Evolutionary conservation across 2,113 vertebrate species (phyloP).

Genomic region (Hemibagrus wyckioides): DNA sequence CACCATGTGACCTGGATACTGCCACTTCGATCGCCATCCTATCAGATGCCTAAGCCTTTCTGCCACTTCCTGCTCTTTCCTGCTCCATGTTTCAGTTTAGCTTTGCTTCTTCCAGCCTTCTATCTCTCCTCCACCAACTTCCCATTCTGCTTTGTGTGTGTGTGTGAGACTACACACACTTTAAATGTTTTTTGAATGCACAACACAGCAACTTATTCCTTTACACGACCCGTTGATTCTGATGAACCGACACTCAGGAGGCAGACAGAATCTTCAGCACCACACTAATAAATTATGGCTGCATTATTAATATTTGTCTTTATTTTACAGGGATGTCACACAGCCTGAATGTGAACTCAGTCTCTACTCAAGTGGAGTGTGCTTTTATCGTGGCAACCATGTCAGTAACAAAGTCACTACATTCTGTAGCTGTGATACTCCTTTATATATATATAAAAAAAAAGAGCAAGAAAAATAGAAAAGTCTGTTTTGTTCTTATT

Average conservation of each 20-base stretch:
- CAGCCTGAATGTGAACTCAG: neutral
- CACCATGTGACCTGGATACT: conserved; percentile 61
- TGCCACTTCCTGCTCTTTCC: conserved; percentile 55
- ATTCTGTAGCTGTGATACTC: neutral
- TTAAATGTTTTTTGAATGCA: neutral
- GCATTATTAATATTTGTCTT: neutral
- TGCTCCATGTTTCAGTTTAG: conserved; percentile 55
- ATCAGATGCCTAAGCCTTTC: conserved; percentile 64
- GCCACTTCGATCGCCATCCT: conserved; percentile 63
- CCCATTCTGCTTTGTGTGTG: conserved; percentile 10
- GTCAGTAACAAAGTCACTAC: neutral
- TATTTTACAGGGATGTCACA: neutral
- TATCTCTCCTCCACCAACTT: conserved; percentile 46
- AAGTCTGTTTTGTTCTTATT: neutral
- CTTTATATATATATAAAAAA: too few species aligned
- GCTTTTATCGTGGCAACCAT: neutral
- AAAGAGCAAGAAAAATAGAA: neutral
- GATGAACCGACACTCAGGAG: neutral
- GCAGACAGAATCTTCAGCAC: neutral
- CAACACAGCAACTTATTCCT: neutral
- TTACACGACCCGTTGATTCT: neutral
- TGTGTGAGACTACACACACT: neutral
- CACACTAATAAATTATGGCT: neutral
- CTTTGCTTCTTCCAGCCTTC: conserved; percentile 35
- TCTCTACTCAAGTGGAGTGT: neutral